These are phyloP conservation scores for Melanotaenia pygmaea DNA, from an alignment of 2,797 vertebrate species.

Conservation along the genomic window DNA sequence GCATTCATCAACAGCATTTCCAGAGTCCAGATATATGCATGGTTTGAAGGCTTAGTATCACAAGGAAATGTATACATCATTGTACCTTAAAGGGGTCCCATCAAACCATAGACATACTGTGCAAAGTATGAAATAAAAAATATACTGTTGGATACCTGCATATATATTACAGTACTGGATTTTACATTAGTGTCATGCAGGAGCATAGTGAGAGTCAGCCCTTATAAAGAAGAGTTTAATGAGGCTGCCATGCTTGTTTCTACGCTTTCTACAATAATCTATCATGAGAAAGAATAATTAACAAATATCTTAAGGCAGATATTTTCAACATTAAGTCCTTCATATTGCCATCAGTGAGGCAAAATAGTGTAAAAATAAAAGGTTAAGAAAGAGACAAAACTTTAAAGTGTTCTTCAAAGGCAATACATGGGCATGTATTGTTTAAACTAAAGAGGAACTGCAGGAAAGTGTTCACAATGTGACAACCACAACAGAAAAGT, in stretches of 20 bases:
- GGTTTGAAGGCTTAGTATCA: conserved; percentile 50
- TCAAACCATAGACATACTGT: conserved; percentile 46
- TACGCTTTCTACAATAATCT: conserved; percentile 48
- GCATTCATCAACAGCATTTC: conserved; percentile 19
- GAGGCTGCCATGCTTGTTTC: conserved; percentile 61
- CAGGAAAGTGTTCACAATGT: conserved; percentile 29
- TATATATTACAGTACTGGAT: conserved; percentile 62
- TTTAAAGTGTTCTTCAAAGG: conserved; percentile 78
- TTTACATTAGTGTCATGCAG: conserved; percentile 74
- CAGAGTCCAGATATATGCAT: conserved; percentile 31
- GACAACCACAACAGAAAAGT: conserved; percentile 12
- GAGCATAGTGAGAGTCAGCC: conserved; percentile 57
- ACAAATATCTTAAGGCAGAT: conserved; percentile 76
- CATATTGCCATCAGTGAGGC: conserved; percentile 57
- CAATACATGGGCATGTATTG: conserved; percentile 59
- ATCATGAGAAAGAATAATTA: conserved; percentile 35
- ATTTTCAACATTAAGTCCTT: conserved; percentile 54
- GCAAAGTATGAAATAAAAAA: conserved; percentile 38
- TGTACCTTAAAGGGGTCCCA: conserved; percentile 43
- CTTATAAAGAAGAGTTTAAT: conserved; percentile 46
- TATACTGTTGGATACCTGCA: conserved; percentile 36
- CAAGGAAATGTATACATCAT: conserved; percentile 46
- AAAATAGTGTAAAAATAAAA: conserved; percentile 40
- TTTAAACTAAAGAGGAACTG: conserved; percentile 17
- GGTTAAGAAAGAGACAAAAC: conserved; percentile 35